These are phyloP conservation scores for Aurelia sp. DNA, from an alignment of 30 jellyfish, hydroid and myxozoan species.

Conservation along the genomic window DNA sequence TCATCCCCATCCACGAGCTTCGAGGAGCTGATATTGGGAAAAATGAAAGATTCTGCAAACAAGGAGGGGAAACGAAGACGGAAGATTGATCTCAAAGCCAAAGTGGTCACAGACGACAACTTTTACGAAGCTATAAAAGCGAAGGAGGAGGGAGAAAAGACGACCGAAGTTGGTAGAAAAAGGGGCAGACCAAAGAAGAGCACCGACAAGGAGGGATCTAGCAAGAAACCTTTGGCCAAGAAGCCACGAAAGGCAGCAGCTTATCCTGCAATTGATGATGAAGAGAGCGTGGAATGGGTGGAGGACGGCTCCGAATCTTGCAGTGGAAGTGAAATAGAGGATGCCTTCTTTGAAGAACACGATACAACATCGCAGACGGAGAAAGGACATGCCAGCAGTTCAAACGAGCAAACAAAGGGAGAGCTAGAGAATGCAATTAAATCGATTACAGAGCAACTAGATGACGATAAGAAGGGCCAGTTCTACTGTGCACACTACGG, in stretches of 20 bases:
- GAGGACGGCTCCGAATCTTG: not conserved
- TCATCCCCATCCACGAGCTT: not conserved
- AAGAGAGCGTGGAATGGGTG: not conserved
- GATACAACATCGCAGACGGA: no score
- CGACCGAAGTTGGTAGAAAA: not conserved
- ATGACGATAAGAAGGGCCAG: conserved; percentile 6
- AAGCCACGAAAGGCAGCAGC: no score
- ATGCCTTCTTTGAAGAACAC: not conserved
- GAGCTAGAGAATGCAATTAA: not conserved
- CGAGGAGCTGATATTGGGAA: conserved; percentile 25
- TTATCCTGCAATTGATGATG: not conserved
- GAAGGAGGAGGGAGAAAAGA: conserved; percentile 10
- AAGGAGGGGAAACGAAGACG: not conserved
- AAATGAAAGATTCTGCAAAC: conserved; percentile 8
- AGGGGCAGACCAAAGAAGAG: not conserved
- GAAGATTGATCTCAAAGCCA: conserved; percentile 25
- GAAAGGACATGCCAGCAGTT: not conserved
- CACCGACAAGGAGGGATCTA: not conserved
- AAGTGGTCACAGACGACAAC: conserved; percentile 17
- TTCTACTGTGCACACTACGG: not conserved
- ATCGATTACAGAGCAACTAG: not conserved
- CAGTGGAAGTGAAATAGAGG: not conserved
- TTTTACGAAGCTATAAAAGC: conserved; percentile 6
- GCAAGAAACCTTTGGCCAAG: not conserved
- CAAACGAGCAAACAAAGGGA: not conserved